Conservation (phyloP, 2,113 vertebrate species). For the Manacus vitellinus region DNA sequence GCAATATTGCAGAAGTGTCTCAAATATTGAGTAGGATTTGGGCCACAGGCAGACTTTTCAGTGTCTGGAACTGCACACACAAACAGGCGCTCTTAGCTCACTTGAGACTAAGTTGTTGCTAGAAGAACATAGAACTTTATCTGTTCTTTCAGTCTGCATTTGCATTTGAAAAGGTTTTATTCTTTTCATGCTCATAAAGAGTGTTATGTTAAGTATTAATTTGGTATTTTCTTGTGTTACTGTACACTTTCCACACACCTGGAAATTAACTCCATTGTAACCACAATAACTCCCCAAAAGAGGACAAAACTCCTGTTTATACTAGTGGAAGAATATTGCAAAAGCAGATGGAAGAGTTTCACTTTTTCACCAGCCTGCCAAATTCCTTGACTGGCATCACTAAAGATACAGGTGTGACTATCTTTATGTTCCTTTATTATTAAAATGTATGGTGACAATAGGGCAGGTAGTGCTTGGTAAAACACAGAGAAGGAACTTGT, state of each 20-base stretch:
- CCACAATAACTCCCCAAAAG: not conserved
- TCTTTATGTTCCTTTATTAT: not conserved
- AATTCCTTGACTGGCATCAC: not conserved
- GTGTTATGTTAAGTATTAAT: constrained; percentile 70
- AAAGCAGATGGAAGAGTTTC: not conserved
- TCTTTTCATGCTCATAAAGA: constrained; percentile 47
- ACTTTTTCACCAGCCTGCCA: not conserved
- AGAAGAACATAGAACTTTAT: constrained; percentile 27
- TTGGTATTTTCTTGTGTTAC: constrained; percentile 52
- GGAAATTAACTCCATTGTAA: constrained; percentile 45
- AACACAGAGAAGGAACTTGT: fast-evolving
- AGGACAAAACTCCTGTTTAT: not conserved
- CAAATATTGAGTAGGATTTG: not conserved
- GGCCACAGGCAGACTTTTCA: not conserved
- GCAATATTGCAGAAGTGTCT: not conserved
- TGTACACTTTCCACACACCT: constrained; percentile 41
- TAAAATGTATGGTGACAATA: not conserved
- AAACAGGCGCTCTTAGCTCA: not conserved
- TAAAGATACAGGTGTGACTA: not conserved
- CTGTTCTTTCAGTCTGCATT: constrained; percentile 44
- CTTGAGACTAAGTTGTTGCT: not conserved
- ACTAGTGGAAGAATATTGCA: not conserved
- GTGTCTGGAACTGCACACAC: not conserved
- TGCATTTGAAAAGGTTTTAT: constrained; percentile 71
- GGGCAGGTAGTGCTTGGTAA: not conserved